Percentiles rank a stretch among this genome's conserved stretches.
Evolutionary conservation across 2,888 invertebrate genomes (phyloP).

Genomic region (Hypercompe scribonia): DNA sequence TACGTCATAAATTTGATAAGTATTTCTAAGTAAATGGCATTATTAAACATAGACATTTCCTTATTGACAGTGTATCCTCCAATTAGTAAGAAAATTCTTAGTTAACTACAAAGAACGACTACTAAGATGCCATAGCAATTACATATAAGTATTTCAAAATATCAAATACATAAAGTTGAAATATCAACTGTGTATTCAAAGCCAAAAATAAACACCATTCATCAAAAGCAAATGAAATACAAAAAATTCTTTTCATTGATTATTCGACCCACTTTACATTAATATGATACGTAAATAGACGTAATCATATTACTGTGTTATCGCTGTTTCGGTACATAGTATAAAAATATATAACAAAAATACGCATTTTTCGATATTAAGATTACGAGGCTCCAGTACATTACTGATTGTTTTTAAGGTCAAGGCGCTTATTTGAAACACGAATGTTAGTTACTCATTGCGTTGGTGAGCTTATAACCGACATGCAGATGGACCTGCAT

Average conservation of each 20-base stretch:
- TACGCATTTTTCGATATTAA: background rate
- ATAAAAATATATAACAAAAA: background rate
- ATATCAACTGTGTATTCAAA: background rate
- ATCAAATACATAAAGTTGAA: background rate
- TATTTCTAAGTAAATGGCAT: background rate
- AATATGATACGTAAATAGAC: background rate
- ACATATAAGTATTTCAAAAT: background rate
- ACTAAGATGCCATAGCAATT: background rate
- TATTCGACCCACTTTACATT: background rate
- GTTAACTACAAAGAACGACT: background rate
- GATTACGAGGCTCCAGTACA: background rate
- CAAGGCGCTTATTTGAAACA: constrained; percentile 50
- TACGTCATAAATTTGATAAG: background rate
- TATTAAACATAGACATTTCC: background rate
- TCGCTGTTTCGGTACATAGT: background rate
- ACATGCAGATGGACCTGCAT: background rate
- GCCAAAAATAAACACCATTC: background rate
- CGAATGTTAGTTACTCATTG: constrained; percentile 25
- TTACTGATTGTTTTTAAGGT: constrained; percentile 41
- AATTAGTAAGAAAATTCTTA: background rate
- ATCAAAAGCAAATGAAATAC: background rate
- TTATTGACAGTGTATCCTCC: background rate
- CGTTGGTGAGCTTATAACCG: constrained; percentile 34
- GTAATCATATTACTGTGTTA: background rate
- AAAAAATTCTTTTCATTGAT: background rate